A percentile compares a stretch with the other conserved stretches of the same genome.
Evolutionary conservation across 1,140 invertebrate species (phyloP).

Genomic region (Pseudomyrmex flavicornis): DNA sequence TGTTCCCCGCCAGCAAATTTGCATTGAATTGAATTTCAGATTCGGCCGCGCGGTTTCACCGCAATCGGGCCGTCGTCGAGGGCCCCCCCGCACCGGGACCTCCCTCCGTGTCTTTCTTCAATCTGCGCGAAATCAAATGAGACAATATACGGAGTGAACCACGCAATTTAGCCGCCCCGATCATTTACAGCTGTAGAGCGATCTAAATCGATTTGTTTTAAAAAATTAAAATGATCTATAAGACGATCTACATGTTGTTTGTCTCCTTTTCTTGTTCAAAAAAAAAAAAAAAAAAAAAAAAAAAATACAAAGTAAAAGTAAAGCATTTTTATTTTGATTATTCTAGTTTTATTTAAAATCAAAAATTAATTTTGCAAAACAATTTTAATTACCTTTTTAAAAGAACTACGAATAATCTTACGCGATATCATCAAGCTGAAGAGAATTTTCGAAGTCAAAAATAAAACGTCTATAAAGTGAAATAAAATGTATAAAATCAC

Average conservation of each 20-base stretch:
- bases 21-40: constrained; percentile 83
- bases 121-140: constrained; percentile 65
- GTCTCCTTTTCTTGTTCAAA: not conserved
- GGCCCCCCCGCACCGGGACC: not conserved
- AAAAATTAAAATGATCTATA: not conserved
- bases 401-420: too few relatives aligned
- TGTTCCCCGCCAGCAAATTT: constrained; percentile 72
- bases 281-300: too few relatives aligned
- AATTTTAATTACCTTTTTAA: too few relatives aligned
- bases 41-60: constrained; percentile 70
- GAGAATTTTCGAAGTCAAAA: not conserved
- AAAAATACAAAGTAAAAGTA: too few relatives aligned
- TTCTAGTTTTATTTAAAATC: too few relatives aligned
- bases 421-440: not conserved
- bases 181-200: not conserved
- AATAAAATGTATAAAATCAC: too few relatives aligned
- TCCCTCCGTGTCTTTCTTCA: constrained; percentile 43
- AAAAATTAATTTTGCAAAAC: too few relatives aligned
- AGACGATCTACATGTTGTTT: not conserved
- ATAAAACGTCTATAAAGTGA: not conserved
- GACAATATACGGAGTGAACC: constrained; percentile 63
- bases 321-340: too few relatives aligned
- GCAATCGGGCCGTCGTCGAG: constrained; percentile 65
- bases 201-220: constrained; percentile 15
- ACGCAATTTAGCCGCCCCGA: constrained; percentile 24